Base-by-base conservation (phyloP, 2,888 invertebrate genomes). In the Schizaphis graminum region DNA sequence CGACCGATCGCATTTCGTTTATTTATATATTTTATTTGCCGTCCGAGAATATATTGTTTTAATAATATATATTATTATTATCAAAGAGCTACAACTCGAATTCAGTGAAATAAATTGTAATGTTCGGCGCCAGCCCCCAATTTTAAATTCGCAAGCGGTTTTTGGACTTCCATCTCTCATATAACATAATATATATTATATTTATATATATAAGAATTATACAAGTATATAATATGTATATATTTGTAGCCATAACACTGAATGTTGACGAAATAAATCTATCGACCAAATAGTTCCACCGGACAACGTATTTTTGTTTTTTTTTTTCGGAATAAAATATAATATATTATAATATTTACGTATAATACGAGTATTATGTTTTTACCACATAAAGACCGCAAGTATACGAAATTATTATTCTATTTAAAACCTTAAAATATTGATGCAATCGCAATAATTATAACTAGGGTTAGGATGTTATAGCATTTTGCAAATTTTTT, bases 221-320 rank as follows among this genome's bases (percentile, higher is more conserved):
- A 35, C 77, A 8, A 21, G 77, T 35, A 53, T 16, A 35, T 61
- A 26, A 53, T 16, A 77, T 61, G 8, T 35, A 7, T 35, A 77
- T 77, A n/a, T 67, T 67, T 77, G 2, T 35, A 77, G 77, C 35
- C 77, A 21, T 77, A 77, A 26, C 53, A 77, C 35, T 91, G 47
- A 86, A 93, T 89, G 85, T 91, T 91, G 90, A 67, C 90, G 57
- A 90, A 49, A 94, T 94, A 94, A 94, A 94, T 94, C 90, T 94
- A 86, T 90, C 90, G 35, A 49, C 86, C 86, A 94, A 90, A 89
- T 86, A 49, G 47, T 44, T 57, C 86, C 91, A 61, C 35, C 47
- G 47, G 49, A 49, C 35, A 61, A 87, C 49, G 35, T 77, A 77
- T 35, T 77, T 77, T 77, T 21, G 35, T 77, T 56, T 84, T 53